phyloP scores from a whole-genome alignment of 2,113 vertebrate genomes.

The Platichthys stellatus region DNA sequence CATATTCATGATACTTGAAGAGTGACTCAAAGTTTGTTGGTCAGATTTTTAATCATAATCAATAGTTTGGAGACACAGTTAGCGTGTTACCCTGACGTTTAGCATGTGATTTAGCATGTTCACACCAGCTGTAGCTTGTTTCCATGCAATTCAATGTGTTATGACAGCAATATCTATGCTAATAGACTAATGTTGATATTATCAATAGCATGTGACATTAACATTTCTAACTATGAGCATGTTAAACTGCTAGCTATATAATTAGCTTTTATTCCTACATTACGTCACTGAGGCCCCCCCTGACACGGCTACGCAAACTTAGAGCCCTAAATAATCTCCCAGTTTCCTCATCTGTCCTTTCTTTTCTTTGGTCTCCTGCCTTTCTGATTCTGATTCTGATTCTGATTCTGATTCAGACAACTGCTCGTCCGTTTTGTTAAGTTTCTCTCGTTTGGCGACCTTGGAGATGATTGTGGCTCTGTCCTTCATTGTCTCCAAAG shows the following conservation, averaged over 20 bases:
- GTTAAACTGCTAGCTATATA: no score
- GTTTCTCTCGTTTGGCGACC: neutral
- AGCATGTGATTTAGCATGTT: no score
- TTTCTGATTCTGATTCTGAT: no score
- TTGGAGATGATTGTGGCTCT: slow-evolving; percentile 42
- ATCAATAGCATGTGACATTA: neutral
- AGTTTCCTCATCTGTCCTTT: accelerated
- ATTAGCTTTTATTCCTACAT: neutral
- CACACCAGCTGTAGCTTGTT: no score
- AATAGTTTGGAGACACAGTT: no score
- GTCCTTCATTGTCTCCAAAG: slow-evolving; percentile 42
- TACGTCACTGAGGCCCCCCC: neutral
- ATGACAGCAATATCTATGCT: neutral
- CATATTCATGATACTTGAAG: no score
- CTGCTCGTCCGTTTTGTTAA: neutral
- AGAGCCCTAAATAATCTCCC: neutral
- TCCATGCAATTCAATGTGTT: neutral
- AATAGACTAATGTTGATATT: neutral
- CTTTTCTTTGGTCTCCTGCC: neutral
- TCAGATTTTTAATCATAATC: no score
- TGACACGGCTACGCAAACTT: neutral
- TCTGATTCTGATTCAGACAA: no score
- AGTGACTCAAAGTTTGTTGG: no score
- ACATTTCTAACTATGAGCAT: no score
- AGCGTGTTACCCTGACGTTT: no score